Evolutionary conservation across 2,113 vertebrate genomes (phyloP).

Genomic region (Rhagologus leucostigma): DNA sequence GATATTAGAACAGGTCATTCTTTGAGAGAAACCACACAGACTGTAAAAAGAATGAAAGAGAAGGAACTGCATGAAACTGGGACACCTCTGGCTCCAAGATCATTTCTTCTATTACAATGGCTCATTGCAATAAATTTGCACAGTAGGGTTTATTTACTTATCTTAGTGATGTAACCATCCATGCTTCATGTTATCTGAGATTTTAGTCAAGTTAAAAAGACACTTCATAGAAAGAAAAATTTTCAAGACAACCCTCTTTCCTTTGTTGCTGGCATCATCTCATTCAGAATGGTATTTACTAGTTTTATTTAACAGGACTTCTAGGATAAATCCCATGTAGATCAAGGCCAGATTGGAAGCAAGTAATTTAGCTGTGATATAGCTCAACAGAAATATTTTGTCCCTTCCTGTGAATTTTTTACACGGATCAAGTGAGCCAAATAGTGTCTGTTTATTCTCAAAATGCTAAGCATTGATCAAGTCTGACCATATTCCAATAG

Average conservation of each 20-base stretch:
- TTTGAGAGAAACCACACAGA: slow-evolving; percentile 29
- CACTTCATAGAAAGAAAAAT: neutral
- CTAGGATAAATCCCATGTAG: neutral
- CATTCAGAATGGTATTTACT: neutral
- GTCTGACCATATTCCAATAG: slow-evolving; percentile 44
- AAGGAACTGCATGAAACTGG: neutral
- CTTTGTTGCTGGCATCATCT: neutral
- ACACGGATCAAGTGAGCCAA: neutral
- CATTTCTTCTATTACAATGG: slow-evolving; percentile 8
- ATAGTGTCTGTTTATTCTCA: neutral
- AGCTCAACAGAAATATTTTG: neutral
- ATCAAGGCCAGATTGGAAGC: neutral
- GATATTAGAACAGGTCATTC: slow-evolving; percentile 49
- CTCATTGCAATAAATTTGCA: neutral
- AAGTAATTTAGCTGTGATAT: neutral
- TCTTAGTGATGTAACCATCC: neutral
- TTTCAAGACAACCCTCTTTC: neutral
- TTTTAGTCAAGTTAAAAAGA: neutral
- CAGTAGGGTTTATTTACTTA: slow-evolving; percentile 35
- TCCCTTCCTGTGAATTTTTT: slow-evolving; percentile 13
- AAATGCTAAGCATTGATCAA: slow-evolving; percentile 28
- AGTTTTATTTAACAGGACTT: neutral
- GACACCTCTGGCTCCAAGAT: slow-evolving; percentile 20
- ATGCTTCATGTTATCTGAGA: neutral
- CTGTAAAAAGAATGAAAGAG: neutral